These are phyloP conservation scores for Zaprionus ghesquierei DNA, from an alignment of 1,140 invertebrate species.

Conservation along the genomic window DNA sequence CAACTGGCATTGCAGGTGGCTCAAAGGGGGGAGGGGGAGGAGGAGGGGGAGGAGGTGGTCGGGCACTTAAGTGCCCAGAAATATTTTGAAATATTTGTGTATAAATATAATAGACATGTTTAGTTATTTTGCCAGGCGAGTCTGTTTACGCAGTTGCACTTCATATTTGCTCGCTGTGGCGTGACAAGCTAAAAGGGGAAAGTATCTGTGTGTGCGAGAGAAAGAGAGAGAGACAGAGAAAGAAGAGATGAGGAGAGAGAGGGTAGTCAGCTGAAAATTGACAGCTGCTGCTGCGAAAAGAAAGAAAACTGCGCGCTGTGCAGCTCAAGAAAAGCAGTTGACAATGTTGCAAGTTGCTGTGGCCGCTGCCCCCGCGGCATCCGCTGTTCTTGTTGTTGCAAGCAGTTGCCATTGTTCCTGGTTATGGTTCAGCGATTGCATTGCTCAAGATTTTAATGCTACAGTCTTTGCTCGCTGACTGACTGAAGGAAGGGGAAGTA, in stretches of 20 bases:
- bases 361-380: not conserved
- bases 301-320: not conserved
- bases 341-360: slow-evolving; percentile 25
- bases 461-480: not conserved
- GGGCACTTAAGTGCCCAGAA: not conserved
- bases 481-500: not conserved
- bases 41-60: not conserved
- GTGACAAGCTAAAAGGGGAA: slow-evolving; percentile 10
- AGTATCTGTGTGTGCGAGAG: not conserved
- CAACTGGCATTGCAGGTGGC: slow-evolving; percentile 15
- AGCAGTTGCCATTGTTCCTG: slow-evolving; percentile 24
- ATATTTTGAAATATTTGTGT: slow-evolving; percentile 2
- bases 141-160: slow-evolving; percentile 41
- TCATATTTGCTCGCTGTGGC: slow-evolving; percentile 52
- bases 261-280: slow-evolving; percentile 3
- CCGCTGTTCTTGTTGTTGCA: not conserved
- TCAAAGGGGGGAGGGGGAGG: not conserved
- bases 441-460: slow-evolving; percentile 58
- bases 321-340: slow-evolving; percentile 24
- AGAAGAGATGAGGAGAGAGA: slow-evolving; percentile 1
- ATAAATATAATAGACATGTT: slow-evolving; percentile 26
- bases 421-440: slow-evolving; percentile 60
- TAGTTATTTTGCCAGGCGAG: slow-evolving; percentile 31
- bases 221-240: not conserved
- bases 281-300: slow-evolving; percentile 11